Evolutionary conservation across 2,888 invertebrate genomes (phyloP), one percentile per base, ranked within the genome.

Genomic region (Notodonta dromedarius): DNA sequence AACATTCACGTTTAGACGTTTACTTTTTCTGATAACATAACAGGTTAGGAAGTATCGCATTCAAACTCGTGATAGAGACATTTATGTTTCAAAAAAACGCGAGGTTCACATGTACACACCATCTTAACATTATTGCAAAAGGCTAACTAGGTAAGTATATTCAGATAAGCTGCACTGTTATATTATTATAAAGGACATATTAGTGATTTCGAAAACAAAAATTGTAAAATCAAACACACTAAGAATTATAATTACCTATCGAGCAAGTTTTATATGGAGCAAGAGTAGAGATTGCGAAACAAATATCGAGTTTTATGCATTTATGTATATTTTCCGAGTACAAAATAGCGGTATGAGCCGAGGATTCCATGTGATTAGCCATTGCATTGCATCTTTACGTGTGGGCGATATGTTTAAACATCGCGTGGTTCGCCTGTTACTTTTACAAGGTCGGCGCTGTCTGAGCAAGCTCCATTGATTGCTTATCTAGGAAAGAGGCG

Each of bases 361-460:
- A 4, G 44, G 13, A 44, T 44, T 44, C 44, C 46, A 46, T 46
- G 4, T n/a, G 46, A 46, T n/a, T 52, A 52, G 12, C 52, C 52
- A 52, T 32, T 32, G 32, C 32, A 16, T 52, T 32, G 32, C 32
- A 16, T 52, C 12, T 32, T 52, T 13, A 50, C 50, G 50, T 24
- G 32, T 24, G 24, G 4, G 35, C 5, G 5, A 7, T 51, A 24
- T 24, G 51, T 51, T 52, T 3, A 35, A 52, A n/a, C 52, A 52
- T 52, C 52, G 52, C 52, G 52, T 52, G 32, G 32, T 54, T 58
- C 54, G 59, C 72, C 74, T 67, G 63, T 74, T 70, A 74, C 74
- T 72, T 70, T 67, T 57, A 50, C 69, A 74, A 74, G 74, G 74
- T 66, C 69, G 59, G 2, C 57, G 59, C 58, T 61, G 55, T 58